Evolutionary conservation across 2,113 vertebrate genomes (phyloP).

Genomic region (Castor canadensis): DNA sequence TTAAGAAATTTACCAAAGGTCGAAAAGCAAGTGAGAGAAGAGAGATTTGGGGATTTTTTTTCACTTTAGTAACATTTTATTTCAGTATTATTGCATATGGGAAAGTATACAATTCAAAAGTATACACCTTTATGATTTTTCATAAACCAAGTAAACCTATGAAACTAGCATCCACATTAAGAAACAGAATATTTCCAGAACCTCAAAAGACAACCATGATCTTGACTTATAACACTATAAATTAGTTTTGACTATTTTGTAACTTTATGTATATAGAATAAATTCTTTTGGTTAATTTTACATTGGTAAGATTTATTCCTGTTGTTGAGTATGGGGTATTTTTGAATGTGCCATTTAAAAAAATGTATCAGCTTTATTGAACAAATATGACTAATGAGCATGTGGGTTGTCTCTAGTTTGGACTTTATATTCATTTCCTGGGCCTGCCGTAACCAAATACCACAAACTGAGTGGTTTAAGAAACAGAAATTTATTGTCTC

Average conservation of each 20-base stretch:
- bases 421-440: not conserved
- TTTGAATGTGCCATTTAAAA: not conserved
- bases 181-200: slow-evolving; percentile 26
- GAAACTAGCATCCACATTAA: not conserved
- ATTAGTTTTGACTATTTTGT: not conserved
- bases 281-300: not conserved
- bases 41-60: not conserved
- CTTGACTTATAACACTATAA: not conserved
- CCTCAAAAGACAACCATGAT: not conserved
- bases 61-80: slow-evolving; percentile 2
- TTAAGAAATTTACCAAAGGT: not conserved
- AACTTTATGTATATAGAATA: not conserved
- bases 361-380: not conserved
- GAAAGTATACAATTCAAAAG: not conserved
- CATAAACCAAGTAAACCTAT: not conserved
- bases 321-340: not conserved
- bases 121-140: not conserved
- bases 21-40: not conserved
- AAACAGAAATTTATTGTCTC: not conserved
- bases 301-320: not conserved
- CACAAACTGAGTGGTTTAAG: not conserved
- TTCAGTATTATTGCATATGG: not conserved
- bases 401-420: not conserved
- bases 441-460: not conserved
- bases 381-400: not conserved